Percentiles rank a stretch among this genome's conserved stretches.
phyloP scores from a whole-genome alignment of 1,140 invertebrate genomes.

The Theocolax elegans region DNA sequence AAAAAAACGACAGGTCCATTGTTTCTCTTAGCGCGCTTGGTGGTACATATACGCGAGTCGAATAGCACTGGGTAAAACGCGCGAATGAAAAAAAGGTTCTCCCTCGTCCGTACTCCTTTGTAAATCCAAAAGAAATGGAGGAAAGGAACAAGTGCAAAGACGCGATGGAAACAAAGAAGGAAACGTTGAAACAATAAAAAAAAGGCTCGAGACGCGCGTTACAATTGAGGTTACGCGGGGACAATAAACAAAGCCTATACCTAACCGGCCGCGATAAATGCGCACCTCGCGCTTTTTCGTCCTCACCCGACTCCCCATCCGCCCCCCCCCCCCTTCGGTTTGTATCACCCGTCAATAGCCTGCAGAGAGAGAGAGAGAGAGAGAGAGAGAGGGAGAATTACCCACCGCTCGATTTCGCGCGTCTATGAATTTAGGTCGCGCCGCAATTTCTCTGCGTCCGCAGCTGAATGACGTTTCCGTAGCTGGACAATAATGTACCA shows the following conservation, averaged over 20 bases:
- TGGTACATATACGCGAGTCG: no score
- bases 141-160: no score
- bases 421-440: slow-evolving; percentile 16
- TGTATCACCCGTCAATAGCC: not conserved
- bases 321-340: no score
- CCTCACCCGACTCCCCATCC: not conserved
- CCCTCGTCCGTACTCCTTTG: no score
- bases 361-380: not conserved
- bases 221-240: not conserved
- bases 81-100: no score
- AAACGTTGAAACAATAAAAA: no score
- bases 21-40: no score
- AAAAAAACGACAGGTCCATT: no score
- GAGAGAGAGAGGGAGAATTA: not conserved
- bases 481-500: not conserved
- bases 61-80: no score
- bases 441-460: slow-evolving; percentile 1
- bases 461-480: not conserved
- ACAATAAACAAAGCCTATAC: not conserved
- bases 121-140: no score
- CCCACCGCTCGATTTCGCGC: not conserved
- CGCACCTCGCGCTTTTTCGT: not conserved
- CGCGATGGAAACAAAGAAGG: no score
- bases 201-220: not conserved
- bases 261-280: not conserved